Evolutionary conservation across 2,797 vertebrate species (phyloP), one percentile per base, ranked within the genome.

Genomic region (Enoplosus armatus): DNA sequence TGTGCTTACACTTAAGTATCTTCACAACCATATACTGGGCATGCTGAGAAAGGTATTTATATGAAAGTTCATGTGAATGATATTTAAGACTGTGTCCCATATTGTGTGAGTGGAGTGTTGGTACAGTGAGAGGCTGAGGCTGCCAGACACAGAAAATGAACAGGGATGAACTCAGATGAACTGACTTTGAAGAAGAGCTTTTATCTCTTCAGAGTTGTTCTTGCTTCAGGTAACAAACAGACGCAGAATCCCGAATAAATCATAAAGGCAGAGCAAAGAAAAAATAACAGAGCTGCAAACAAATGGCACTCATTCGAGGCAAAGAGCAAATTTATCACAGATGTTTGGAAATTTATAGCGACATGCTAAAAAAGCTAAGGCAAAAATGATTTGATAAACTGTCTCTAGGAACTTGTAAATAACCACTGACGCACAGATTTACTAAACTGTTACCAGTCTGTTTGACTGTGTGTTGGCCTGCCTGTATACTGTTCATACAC

Each of bases 191-290:
- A 89, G 85, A 82, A 11, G 29, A 69, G 79, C 76, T 87, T 90
- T 90, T 77, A 85, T 90, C 83, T 90, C 65, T 72, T 75, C 66
- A 76, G 63, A 75, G 43, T 68, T 75, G 37, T 74, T 90, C 60
- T 83, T 69, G 85, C 84, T 87, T 82, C 73, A 82, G 89, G 84
- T 90, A 87, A 81, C 73, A 85, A 86, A 86, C 81, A 85, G 48
- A 83, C 35, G 27, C 63, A 59, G 61, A 83, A 75, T 88, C 54
- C 31, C 18, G 24, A 90, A 88, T 79, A 86, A 91, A 93, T 91
- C 83, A 87, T 63, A 72, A 64, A 66, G 68, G 62, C 74, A 87
- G 81, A 75, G 58, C 24, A 47, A 63, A 54, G 48, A 68, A 66
- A 71, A 83, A 53, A 80, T 2, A 80, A 73, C 41, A 71, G 43